A percentile compares a stretch with the other conserved stretches of the same genome.
Conservation (phyloP, 2,797 vertebrate genomes). For the Leptodactylus fallax region DNA sequence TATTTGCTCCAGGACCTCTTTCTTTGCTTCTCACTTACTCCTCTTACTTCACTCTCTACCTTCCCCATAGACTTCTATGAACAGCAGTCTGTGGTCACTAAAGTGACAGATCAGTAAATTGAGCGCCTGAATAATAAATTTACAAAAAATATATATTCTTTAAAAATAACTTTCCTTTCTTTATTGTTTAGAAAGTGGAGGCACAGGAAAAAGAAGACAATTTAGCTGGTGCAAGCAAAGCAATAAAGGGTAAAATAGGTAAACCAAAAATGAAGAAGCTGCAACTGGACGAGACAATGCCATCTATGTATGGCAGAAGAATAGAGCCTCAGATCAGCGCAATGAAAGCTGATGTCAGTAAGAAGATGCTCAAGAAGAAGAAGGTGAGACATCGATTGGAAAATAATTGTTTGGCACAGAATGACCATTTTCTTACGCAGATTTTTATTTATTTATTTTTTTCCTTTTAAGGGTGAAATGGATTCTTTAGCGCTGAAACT, state of each 20-base stretch:
- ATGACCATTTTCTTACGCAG: background rate
- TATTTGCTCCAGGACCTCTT: too few species aligned
- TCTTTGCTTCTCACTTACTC: too few species aligned
- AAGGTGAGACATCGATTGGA: slow-evolving; percentile 79
- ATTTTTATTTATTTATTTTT: too few species aligned
- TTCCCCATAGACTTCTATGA: too few species aligned
- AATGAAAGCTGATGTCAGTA: slow-evolving; percentile 90
- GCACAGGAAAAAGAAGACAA: slow-evolving; percentile 88
- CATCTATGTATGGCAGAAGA: slow-evolving; percentile 90
- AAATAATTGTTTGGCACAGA: too few species aligned
- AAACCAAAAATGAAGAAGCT: slow-evolving; percentile 95
- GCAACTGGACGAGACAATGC: slow-evolving; percentile 93
- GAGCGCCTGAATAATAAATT: too few species aligned
- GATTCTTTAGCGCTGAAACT: slow-evolving; percentile 83
- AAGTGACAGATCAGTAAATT: too few species aligned
- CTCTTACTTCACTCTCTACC: too few species aligned
- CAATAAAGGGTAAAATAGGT: slow-evolving; percentile 95
- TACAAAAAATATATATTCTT: too few species aligned
- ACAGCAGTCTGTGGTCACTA: too few species aligned
- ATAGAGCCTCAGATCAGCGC: slow-evolving; percentile 90
- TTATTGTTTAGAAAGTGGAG: slow-evolving; percentile 85
- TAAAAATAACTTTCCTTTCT: background rate
- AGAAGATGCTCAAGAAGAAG: slow-evolving; percentile 92
- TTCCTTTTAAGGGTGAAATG: slow-evolving; percentile 80
- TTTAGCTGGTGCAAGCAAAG: slow-evolving; percentile 82